Evolutionary conservation across 2,113 vertebrate species (phyloP).

Genomic region (Eleginops maclovinus): DNA sequence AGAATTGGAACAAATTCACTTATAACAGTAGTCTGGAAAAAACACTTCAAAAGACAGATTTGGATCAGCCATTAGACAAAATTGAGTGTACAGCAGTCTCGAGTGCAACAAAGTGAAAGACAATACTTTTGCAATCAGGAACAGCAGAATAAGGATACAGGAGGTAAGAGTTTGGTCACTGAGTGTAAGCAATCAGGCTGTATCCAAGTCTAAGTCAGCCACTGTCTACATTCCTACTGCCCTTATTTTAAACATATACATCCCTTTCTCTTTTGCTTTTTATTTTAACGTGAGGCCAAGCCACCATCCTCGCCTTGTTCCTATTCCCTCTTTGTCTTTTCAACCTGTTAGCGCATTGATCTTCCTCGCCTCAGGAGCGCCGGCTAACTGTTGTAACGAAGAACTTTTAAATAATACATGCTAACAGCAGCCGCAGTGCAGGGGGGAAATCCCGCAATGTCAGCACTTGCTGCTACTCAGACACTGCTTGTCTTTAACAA

Average conservation of each 20-base stretch:
- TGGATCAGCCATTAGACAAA: too few relatives aligned
- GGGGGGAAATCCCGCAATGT: slow-evolving; percentile 22
- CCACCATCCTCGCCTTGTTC: neutral
- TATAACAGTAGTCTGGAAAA: too few relatives aligned
- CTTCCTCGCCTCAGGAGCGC: slow-evolving; percentile 19
- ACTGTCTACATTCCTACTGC: neutral
- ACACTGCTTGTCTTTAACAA: neutral
- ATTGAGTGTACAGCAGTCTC: neutral
- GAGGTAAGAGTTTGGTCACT: neutral
- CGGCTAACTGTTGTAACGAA: slow-evolving; percentile 32
- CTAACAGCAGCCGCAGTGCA: slow-evolving; percentile 47
- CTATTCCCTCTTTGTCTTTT: slow-evolving; percentile 22
- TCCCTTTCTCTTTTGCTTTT: neutral
- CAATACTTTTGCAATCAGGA: neutral
- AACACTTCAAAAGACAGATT: neutral
- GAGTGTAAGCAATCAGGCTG: neutral
- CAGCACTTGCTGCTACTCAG: slow-evolving; percentile 51
- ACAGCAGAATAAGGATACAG: neutral
- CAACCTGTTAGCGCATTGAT: slow-evolving; percentile 41
- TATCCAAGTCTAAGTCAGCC: neutral
- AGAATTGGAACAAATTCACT: neutral
- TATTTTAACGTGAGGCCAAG: neutral
- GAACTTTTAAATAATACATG: slow-evolving; percentile 61
- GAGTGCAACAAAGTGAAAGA: neutral
- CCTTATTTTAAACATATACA: neutral